Percentiles rank a stretch among this genome's conserved stretches.
These are phyloP conservation scores for Oedothorax gibbosus DNA, from an alignment of 1,140 invertebrate genomes.

Conservation along the genomic window DNA sequence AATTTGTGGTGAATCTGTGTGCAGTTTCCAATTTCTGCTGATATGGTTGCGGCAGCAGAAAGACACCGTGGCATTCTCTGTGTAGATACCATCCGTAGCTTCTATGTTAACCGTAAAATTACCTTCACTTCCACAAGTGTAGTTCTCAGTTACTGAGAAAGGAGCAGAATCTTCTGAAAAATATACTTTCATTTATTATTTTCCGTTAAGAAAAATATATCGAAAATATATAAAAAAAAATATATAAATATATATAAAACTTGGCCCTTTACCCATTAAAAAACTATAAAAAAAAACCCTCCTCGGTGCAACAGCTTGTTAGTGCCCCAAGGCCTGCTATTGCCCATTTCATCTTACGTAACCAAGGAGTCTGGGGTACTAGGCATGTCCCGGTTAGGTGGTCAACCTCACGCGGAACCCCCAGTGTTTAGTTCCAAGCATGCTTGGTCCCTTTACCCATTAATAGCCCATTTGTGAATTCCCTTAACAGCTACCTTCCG, in stretches of 20 bases:
- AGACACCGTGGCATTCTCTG: neutral
- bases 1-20: slow-evolving; percentile 28
- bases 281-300: neutral
- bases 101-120: slow-evolving; percentile 26
- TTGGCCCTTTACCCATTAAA: too few relatives aligned
- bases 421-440: too few relatives aligned
- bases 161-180: slow-evolving; percentile 16
- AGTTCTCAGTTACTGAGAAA: neutral
- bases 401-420: too few relatives aligned
- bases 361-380: too few relatives aligned
- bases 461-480: too few relatives aligned
- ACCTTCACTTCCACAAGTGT: slow-evolving; percentile 6
- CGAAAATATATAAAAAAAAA: neutral
- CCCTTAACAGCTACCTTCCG: too few relatives aligned
- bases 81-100: neutral
- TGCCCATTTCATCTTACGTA: too few relatives aligned
- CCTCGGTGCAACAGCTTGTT: neutral
- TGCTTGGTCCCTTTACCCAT: too few relatives aligned
- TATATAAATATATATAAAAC: neutral
- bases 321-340: too few relatives aligned
- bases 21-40: slow-evolving; percentile 17
- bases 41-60: slow-evolving; percentile 22
- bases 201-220: neutral
- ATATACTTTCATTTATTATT: neutral
- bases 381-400: too few relatives aligned